phyloP scores from a whole-genome alignment of 2,797 vertebrate genomes.

The Anguilla anguilla region DNA sequence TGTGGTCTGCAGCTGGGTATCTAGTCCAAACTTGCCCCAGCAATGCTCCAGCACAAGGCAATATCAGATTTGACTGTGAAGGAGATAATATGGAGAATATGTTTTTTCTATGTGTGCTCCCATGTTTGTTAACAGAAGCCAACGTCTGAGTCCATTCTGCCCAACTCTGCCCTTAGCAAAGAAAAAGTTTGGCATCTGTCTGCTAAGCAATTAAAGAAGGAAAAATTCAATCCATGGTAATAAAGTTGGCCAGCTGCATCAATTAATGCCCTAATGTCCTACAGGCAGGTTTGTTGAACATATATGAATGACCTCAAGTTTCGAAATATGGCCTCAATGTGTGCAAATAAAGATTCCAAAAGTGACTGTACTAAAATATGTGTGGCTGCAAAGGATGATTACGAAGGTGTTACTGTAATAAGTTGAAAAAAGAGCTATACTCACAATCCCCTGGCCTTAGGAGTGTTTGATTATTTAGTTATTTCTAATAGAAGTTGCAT shows the following conservation, averaged over 20 bases:
- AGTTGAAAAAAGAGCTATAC: background rate
- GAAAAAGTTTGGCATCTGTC: constrained; percentile 49
- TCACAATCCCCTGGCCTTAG: background rate
- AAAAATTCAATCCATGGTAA: constrained; percentile 47
- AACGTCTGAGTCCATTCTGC: background rate
- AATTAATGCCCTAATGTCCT: constrained; percentile 50
- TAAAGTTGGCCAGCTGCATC: constrained; percentile 59
- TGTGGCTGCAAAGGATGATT: constrained; percentile 39
- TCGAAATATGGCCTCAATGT: constrained; percentile 44
- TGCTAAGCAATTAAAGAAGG: constrained; percentile 49
- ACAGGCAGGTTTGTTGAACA: constrained; percentile 52
- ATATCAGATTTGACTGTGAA: constrained; percentile 15
- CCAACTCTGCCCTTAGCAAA: background rate
- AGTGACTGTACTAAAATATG: constrained; percentile 59
- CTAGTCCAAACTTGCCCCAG: constrained; percentile 25
- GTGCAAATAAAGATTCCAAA: constrained; percentile 55
- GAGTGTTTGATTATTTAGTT: background rate
- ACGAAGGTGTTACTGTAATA: background rate
- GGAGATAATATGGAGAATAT: background rate
- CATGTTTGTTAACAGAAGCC: background rate
- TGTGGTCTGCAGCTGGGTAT: constrained; percentile 23
- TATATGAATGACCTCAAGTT: constrained; percentile 53
- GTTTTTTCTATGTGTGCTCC: background rate
- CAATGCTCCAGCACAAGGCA: background rate
- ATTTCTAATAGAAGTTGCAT: background rate